phyloP scores from a whole-genome alignment of 2,888 invertebrate genomes.

The Heliconius aoede region DNA sequence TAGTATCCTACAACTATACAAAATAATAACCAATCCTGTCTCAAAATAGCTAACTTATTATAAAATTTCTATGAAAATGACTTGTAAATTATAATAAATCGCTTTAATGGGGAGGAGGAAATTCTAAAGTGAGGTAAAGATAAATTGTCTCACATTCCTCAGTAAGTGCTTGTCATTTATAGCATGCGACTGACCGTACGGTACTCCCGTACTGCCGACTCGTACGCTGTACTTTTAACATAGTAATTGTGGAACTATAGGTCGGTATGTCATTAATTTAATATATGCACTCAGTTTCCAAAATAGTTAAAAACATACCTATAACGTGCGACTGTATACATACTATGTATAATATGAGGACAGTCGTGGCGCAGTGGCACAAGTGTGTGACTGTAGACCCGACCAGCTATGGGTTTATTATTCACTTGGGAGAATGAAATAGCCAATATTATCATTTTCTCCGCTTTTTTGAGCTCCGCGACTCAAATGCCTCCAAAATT shows the following conservation, averaged over 20 bases:
- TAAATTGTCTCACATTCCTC: slow-evolving; percentile 9
- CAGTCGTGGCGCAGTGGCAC: no score
- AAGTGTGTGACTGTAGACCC: no score
- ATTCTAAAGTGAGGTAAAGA: slow-evolving; percentile 10
- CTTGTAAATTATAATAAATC: slow-evolving; percentile 20
- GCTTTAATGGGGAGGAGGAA: slow-evolving; percentile 11
- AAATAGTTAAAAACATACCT: no score
- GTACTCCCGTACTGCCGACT: slow-evolving; percentile 23
- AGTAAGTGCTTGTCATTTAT: slow-evolving; percentile 27
- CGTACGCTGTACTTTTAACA: slow-evolving; percentile 30
- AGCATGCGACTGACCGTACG: slow-evolving; percentile 24
- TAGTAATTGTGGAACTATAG: not conserved
- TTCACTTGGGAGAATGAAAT: no score
- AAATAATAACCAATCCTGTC: not conserved
- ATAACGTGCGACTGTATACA: no score
- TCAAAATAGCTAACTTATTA: slow-evolving; percentile 5
- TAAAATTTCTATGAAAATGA: slow-evolving; percentile 19
- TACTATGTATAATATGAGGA: no score
- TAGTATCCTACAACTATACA: not conserved
- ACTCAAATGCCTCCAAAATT: no score
- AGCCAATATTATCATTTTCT: no score
- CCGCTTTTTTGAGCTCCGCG: no score
- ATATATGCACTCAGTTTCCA: no score
- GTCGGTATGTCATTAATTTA: not conserved
- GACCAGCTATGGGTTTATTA: no score